Base-by-base conservation (phyloP, 2,113 vertebrate genomes). In the Chamaetylas fuelleborni region DNA sequence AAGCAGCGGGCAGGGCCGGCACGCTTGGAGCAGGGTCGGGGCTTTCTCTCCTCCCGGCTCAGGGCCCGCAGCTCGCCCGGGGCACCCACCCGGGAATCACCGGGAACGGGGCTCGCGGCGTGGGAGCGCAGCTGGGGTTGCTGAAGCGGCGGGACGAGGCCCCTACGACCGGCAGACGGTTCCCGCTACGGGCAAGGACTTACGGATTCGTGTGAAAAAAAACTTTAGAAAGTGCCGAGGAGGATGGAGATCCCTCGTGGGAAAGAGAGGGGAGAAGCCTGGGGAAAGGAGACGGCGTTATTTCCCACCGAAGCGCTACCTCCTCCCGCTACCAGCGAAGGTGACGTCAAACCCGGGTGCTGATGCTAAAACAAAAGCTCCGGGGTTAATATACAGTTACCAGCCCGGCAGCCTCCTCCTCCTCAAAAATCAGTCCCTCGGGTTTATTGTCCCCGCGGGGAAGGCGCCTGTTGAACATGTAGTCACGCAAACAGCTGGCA, bases 341-440 rank as follows among this genome's bases (percentile, higher is more conserved):
- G 89, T 96, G 96, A 97, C 92, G 94, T 96, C 95, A 94, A 94
- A 61, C 18, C 42, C 42, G 74, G 28, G 64, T 6, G 74, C 62
- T 92, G 81, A 79, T 14, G 88, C 82, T 85, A 86, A 94, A 94
- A 90, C 83, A 95, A 94, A 95, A 95, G 91, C 89, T 84, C 47
- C 29, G 23, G 51, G n/a, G 91, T 89, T 62, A 92, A 96, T 69
- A 61, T 42, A 91, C 93, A 86, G 83, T 89, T 73, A 74, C 83
- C 66, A 43, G 64, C 79, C 60, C 33, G 48, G 14, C 76, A 53
- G 58, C 86, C 53, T 38, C 62, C 86, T 79, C 78, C 57, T 80
- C 71, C 60, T 72, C 80, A 9, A 86, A 77, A 92, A 73, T 34
- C 82, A 42, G 79, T 47, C 89, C 85, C 94, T 82, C n/a, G 85